Evolutionary conservation across 2,888 invertebrate species (phyloP).

Genomic region (Stenichneumon culpator): DNA sequence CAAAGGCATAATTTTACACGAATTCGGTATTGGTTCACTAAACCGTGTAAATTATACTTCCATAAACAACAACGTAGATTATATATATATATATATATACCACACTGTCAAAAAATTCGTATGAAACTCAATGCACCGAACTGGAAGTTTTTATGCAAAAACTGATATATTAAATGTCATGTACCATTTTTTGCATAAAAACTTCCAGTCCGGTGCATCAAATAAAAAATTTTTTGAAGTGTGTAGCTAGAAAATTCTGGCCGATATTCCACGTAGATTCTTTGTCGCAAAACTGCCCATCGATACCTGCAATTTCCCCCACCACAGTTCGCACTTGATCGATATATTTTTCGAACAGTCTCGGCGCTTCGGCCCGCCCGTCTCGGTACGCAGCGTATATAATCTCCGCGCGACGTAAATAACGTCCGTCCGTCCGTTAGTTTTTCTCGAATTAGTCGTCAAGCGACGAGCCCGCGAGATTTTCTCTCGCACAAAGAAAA

Average conservation of each 20-base stretch:
- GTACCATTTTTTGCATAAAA: no score
- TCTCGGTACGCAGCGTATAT: constrained; percentile 7
- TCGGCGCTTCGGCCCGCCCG: neutral
- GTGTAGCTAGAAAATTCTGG: neutral
- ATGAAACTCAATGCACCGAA: no score
- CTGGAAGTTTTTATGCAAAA: no score
- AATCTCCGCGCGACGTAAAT: constrained; percentile 49
- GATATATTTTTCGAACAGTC: constrained; percentile 8
- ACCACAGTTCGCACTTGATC: neutral
- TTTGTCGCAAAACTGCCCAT: neutral
- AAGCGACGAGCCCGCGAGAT: constrained; percentile 30
- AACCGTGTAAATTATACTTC: no score
- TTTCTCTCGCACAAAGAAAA: constrained; percentile 18
- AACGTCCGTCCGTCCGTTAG: constrained; percentile 31
- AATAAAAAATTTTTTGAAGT: neutral
- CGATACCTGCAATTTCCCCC: neutral
- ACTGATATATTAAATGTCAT: no score
- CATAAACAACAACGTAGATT: no score
- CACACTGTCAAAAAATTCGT: no score
- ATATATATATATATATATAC: no score
- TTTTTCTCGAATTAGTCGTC: constrained; percentile 25
- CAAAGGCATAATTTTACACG: no score
- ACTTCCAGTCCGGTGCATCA: no score
- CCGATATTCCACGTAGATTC: neutral
- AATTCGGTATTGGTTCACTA: no score